Evolutionary conservation across 2,797 vertebrate genomes (phyloP), one percentile per base, ranked within the genome.

Genomic region (Aphelocoma californica): DNA sequence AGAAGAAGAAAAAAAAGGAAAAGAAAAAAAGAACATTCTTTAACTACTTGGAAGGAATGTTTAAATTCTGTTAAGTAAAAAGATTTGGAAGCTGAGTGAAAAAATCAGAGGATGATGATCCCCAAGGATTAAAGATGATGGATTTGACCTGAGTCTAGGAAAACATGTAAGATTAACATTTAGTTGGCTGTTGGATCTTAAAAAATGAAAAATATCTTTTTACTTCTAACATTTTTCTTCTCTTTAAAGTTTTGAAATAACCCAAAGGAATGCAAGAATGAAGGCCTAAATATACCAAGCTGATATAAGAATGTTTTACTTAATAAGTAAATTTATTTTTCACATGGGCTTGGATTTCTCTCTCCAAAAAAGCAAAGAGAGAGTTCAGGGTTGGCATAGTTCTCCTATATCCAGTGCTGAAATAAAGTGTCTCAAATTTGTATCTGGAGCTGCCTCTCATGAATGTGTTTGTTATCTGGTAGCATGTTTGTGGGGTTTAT

Each of bases 231-330:
- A 62, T 94, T 93, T 87, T 36, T 82, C 77, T 93, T 89, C 32
- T 48, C 66, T 78, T 83, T 78, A 84, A 92, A 95, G 67, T 95
- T 95, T 92, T 74, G 60, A 91, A 92, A 92, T 86, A 92, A 93
- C 80, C 77, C 58, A 72, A 93, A 96, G 65, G 85, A 91, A 93
- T 75, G 64, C 32, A 83, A 31, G 57, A 95, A 88, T 60, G 50
- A 77, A 90, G 71, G 25, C 28, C 40, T 80, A 74, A 85, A 53
- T 93, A 53, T 67, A 82, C 36, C 66, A 86, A 72, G 21, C 16
- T 73, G 86, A 83, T 60, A 75, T 26, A 86, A 66, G 73, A 73
- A 86, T 92, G 92, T 92, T 95, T 88, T 29, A 53, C 13, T 84
- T 95, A 90, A 81, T 79, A 64, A 86, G 57, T 60, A 80, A 64